Conservation (phyloP, 1,140 invertebrate genomes). For the Pseudomyrmex flavicornis region DNA sequence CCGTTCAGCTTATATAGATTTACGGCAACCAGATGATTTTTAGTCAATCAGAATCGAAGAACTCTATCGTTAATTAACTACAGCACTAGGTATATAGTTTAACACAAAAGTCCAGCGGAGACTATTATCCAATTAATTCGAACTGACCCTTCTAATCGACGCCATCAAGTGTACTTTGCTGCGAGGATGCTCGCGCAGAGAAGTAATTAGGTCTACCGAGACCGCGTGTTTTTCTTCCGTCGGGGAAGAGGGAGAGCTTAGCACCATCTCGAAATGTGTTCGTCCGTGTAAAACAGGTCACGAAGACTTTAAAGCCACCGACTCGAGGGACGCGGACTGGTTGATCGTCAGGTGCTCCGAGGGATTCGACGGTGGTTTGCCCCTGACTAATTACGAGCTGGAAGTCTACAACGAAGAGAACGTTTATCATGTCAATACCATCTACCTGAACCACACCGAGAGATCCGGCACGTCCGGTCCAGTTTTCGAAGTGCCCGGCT, state of each 20-base stretch:
- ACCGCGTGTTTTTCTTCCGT: constrained; percentile 51
- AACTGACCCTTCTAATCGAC: constrained; percentile 19
- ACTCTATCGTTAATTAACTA: constrained; percentile 19
- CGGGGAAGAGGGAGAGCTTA: constrained; percentile 6
- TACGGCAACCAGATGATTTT: constrained; percentile 1
- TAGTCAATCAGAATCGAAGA: constrained; percentile 15
- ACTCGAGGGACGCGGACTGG: constrained; percentile 88
- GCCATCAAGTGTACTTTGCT: constrained; percentile 20
- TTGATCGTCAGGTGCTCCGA: constrained; percentile 92
- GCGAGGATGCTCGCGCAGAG: constrained; percentile 10
- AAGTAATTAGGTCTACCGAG: constrained; percentile 52
- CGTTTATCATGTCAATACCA: constrained; percentile 78
- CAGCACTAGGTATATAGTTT: neutral
- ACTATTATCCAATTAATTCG: constrained; percentile 55
- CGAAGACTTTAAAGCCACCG: constrained; percentile 91
- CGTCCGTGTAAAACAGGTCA: constrained; percentile 69
- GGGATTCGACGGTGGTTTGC: constrained; percentile 94
- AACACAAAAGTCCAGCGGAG: constrained; percentile 22
- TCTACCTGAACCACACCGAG: constrained; percentile 77
- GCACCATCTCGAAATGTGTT: constrained; percentile 26
- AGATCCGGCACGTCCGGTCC: constrained; percentile 81
- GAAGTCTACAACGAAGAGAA: constrained; percentile 87
- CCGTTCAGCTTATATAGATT: neutral
- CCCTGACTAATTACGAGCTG: constrained; percentile 93
- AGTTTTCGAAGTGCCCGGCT: constrained; percentile 89